These are phyloP conservation scores for Anagrus nilaparvatae DNA, from an alignment of 1,140 invertebrate genomes.

Conservation along the genomic window DNA sequence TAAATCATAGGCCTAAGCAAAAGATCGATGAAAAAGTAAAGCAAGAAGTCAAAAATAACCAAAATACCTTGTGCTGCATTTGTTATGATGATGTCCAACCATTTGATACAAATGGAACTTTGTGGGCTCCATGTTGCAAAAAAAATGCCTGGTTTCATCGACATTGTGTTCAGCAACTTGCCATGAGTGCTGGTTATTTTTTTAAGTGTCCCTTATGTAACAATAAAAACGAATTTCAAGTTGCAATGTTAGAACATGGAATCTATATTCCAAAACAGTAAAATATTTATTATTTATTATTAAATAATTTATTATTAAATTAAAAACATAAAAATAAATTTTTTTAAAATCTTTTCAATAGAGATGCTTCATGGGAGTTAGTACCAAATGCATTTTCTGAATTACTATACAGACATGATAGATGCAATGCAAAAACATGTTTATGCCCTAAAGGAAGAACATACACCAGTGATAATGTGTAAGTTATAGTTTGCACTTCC, in stretches of 20 bases:
- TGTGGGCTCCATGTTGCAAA: conserved; percentile 53
- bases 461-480: conserved; percentile 42
- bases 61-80: conserved; percentile 41
- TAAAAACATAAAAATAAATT: too few species aligned
- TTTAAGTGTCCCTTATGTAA: conserved; percentile 62
- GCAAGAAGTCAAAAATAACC: conserved; percentile 20
- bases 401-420: conserved; percentile 45
- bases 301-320: too few species aligned
- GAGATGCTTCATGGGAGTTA: conserved; percentile 60
- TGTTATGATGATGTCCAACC: conserved; percentile 45
- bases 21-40: conserved; percentile 31
- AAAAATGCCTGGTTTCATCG: conserved; percentile 53
- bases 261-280: conserved; percentile 56
- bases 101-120: conserved; percentile 30
- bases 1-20: conserved; percentile 47
- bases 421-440: conserved; percentile 49
- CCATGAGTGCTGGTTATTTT: conserved; percentile 54
- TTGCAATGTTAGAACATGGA: conserved; percentile 50
- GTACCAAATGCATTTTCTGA: conserved; percentile 55
- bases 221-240: conserved; percentile 48
- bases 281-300: conserved; percentile 21
- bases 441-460: conserved; percentile 47
- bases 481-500: conserved; percentile 23
- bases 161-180: conserved; percentile 51
- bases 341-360: conserved; percentile 31